Conservation (phyloP, 2,888 invertebrate species). For the Ornithoptera priamus region DNA sequence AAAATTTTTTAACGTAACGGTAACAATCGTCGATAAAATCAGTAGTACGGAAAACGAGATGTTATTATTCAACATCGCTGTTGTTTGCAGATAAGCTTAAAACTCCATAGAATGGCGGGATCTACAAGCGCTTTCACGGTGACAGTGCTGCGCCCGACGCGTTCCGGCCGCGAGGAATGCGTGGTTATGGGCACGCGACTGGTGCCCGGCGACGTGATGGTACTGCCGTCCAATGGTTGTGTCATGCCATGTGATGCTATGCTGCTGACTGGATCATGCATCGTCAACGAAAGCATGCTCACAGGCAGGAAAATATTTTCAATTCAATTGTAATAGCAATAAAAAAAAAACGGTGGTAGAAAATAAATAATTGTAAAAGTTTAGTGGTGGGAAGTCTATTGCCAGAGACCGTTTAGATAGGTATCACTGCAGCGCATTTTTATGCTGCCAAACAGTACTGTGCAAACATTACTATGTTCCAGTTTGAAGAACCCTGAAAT, state of each 20-base stretch:
- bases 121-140: conserved; percentile 80
- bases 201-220: conserved; percentile 93
- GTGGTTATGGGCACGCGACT: conserved; percentile 80
- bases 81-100: conserved; percentile 82
- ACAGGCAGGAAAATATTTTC: conserved; percentile 81
- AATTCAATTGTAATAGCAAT: neutral
- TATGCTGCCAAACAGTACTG: too few relatives aligned
- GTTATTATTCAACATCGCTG: neutral
- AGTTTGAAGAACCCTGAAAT: too few relatives aligned
- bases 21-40: too few relatives aligned
- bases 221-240: conserved; percentile 89
- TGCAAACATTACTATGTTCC: too few relatives aligned
- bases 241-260: conserved; percentile 91
- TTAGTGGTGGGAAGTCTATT: too few relatives aligned
- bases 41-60: too few relatives aligned
- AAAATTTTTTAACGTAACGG: too few relatives aligned
- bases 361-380: too few relatives aligned
- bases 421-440: too few relatives aligned
- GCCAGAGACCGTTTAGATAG: too few relatives aligned
- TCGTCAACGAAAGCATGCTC: conserved; percentile 96
- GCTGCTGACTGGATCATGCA: conserved; percentile 91
- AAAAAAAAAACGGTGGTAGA: too few relatives aligned
- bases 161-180: conserved; percentile 67
- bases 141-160: conserved; percentile 77
- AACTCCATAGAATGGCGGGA: conserved; percentile 84